A percentile compares a stretch with the other conserved stretches of the same genome.
phyloP scores from a whole-genome alignment of 2,888 invertebrate species.

The Diadegma fenestrale region DNA sequence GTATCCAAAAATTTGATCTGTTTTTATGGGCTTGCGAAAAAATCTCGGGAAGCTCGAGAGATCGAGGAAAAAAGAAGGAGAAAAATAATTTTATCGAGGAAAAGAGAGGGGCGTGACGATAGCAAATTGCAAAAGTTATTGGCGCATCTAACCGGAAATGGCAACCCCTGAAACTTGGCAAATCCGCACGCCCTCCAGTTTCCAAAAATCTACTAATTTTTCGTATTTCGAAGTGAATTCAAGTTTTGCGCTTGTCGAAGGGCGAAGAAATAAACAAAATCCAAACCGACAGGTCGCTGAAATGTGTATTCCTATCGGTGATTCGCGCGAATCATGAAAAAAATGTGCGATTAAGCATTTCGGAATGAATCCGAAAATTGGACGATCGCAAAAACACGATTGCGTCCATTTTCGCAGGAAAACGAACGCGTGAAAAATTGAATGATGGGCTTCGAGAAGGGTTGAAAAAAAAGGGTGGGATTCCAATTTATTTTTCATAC shows the following conservation, averaged over 20 bases:
- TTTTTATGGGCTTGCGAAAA: neutral
- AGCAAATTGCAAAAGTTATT: neutral
- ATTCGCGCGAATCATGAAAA: neutral
- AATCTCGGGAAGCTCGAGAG: neutral
- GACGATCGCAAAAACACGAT: neutral
- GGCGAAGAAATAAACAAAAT: neutral
- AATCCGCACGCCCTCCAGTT: neutral
- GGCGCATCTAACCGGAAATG: neutral
- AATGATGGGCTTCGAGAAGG: neutral
- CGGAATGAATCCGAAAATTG: neutral
- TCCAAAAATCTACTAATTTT: neutral
- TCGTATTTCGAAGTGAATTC: neutral
- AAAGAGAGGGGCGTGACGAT: slow-evolving; percentile 16
- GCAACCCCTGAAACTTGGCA: neutral
- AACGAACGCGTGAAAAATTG: neutral
- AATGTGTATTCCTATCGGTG: neutral
- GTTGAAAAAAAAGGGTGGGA: neutral
- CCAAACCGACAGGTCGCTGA: neutral
- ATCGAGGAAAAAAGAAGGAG: neutral
- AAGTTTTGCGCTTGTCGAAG: neutral
- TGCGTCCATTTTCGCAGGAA: neutral
- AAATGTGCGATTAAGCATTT: neutral
- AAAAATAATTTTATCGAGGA: neutral
- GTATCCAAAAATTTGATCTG: neutral
- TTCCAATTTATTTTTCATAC: slow-evolving; percentile 37